Conservation (phyloP, 2,797 vertebrate genomes). For the Cyclopterus lumpus region DNA sequence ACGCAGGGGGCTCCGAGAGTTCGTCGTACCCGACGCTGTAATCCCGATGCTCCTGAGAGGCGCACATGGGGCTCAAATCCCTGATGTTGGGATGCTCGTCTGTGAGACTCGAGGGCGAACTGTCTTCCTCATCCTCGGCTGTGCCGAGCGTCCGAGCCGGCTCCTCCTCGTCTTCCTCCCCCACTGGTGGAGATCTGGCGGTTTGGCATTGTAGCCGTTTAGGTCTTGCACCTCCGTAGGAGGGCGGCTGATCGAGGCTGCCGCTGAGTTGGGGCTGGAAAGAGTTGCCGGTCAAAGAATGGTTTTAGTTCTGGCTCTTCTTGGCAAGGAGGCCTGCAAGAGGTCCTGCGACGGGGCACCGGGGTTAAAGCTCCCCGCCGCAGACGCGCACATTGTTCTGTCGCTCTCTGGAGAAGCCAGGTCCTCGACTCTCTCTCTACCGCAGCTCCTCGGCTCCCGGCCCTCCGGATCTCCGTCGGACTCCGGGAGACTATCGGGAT, state of each 20-base stretch:
- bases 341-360: constrained; percentile 59
- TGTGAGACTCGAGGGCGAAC: constrained; percentile 37
- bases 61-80: constrained; percentile 40
- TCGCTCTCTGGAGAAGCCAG: constrained; percentile 77
- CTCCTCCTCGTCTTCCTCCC: constrained; percentile 52
- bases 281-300: constrained; percentile 50
- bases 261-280: constrained; percentile 57
- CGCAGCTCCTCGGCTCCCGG: constrained; percentile 60
- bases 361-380: constrained; percentile 55
- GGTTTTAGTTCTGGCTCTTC: constrained; percentile 36
- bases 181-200: constrained; percentile 66
- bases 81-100: constrained; percentile 49
- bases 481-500: constrained; percentile 64
- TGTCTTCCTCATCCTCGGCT: constrained; percentile 59
- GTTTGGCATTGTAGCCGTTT: constrained; percentile 85
- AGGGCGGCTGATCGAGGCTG: constrained; percentile 63
- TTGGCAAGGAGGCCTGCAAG: constrained; percentile 41
- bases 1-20: constrained; percentile 83
- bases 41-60: constrained; percentile 67
- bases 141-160: neutral
- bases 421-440: constrained; percentile 8
- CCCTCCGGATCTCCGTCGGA: constrained; percentile 49
- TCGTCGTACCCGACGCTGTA: constrained; percentile 74
- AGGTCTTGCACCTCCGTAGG: constrained; percentile 88
- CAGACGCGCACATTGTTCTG: constrained; percentile 48